Conservation (phyloP, 2,113 vertebrate species). For the Pleuronectes platessa region DNA sequence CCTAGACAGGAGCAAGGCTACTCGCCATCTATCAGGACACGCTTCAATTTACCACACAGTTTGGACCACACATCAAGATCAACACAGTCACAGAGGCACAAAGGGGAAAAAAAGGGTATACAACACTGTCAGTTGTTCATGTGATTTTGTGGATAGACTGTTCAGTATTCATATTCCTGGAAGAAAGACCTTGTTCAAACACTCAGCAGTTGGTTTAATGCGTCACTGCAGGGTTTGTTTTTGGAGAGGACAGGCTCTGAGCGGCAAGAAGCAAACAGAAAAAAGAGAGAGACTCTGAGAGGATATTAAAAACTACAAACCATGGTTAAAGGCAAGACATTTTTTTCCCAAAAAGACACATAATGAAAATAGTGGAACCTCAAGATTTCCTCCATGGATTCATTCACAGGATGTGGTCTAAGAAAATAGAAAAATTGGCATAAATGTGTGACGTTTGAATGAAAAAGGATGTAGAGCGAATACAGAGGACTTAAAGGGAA, state of each 20-base stretch:
- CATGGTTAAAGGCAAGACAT: slow-evolving; percentile 32
- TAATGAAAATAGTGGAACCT: slow-evolving; percentile 39
- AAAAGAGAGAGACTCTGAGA: slow-evolving; percentile 25
- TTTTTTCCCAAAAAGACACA: background rate
- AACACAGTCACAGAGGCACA: slow-evolving; percentile 48
- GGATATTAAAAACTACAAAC: slow-evolving; percentile 37
- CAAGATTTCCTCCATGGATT: slow-evolving; percentile 46
- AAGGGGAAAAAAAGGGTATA: slow-evolving; percentile 40
- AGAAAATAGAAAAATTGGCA: slow-evolving; percentile 56
- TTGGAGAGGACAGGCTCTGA: slow-evolving; percentile 56
- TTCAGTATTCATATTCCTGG: slow-evolving; percentile 70
- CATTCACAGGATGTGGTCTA: slow-evolving; percentile 51
- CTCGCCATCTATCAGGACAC: slow-evolving; percentile 67
- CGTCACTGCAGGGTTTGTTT: slow-evolving; percentile 70
- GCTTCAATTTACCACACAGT: slow-evolving; percentile 68
- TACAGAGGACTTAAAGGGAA: slow-evolving; percentile 70
- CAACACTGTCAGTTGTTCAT: slow-evolving; percentile 37
- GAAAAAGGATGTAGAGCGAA: slow-evolving; percentile 58
- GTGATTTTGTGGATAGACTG: slow-evolving; percentile 38
- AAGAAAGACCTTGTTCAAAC: slow-evolving; percentile 73
- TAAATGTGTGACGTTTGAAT: slow-evolving; percentile 54
- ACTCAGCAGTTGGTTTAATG: slow-evolving; percentile 71
- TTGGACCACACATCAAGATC: slow-evolving; percentile 70
- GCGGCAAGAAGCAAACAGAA: slow-evolving; percentile 51
- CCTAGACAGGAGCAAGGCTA: slow-evolving; percentile 72